Evolutionary conservation across 2,888 invertebrate species (phyloP), one percentile per base, ranked within the genome.

Genomic region (Zele albiditarsus): DNA sequence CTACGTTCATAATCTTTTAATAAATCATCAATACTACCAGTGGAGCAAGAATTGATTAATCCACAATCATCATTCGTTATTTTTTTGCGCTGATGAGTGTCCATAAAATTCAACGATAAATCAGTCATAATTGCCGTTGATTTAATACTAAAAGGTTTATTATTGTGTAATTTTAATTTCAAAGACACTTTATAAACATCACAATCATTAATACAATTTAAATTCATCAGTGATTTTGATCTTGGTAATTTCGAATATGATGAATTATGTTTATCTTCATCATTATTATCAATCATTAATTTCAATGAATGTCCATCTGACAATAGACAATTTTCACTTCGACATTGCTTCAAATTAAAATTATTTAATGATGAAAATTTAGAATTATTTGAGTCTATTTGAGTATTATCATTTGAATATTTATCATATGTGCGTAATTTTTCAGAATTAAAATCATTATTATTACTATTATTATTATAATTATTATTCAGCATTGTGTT

Each of bases 1-100:
- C 86, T 88, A 3, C 85, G 79, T 68, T 88, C 86, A 75, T 89
- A 89, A 71, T 88, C 89, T 38, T 83, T 84, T 72, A 89, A 71
- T 70, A 89, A 75, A n/a, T 84, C 84, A 63, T 86, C 84, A 10
- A 87, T 79, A 67, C 84, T 84, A 33, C 86, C 82, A 6, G 80
- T 77, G 16, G 78, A 73, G 1, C n/a, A 70, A 27, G 58, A 67
- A 28, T 33, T 68, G 25, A 58, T 28, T 28, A 42, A 67, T 67
- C 23, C 28, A 16, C 60, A 58, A 28, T 58, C 5, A 46, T 49
- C 38, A 27, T 31, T 16, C 3, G n/a, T 28, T 16, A 33, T 16
- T 27, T 20, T 71, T 31, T 46, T 38, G 12, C 38, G 8, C 38
- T 38, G 3, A 38, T 58, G 70, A 31, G 20, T n/a, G 27, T 27